Conservation (phyloP, 2,888 invertebrate species). For the Ypsolopha scabrella region DNA sequence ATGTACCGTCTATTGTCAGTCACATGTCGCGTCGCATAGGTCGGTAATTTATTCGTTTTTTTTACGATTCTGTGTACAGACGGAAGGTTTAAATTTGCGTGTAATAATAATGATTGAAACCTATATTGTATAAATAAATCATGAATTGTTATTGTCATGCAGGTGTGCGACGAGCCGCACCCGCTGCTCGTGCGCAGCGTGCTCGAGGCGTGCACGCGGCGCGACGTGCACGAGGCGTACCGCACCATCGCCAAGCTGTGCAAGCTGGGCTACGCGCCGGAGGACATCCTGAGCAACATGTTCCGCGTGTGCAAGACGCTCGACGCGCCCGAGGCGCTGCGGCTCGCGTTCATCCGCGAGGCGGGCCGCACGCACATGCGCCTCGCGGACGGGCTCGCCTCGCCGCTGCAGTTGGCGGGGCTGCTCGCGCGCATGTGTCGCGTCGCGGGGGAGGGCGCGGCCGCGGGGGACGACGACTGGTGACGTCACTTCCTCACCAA, state of each 20-base stretch:
- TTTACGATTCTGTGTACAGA: too few species aligned
- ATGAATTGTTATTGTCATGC: neutral
- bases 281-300: slow-evolving; percentile 96
- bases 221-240: slow-evolving; percentile 88
- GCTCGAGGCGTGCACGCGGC: slow-evolving; percentile 84
- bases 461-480: slow-evolving; percentile 15
- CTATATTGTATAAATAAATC: too few species aligned
- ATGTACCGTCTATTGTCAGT: too few species aligned
- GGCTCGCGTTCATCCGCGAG: slow-evolving; percentile 89
- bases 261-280: slow-evolving; percentile 95
- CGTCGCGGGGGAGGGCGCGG: slow-evolving; percentile 22
- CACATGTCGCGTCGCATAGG: too few species aligned
- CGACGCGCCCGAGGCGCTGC: slow-evolving; percentile 82
- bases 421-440: slow-evolving; percentile 86
- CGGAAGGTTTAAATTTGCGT: too few species aligned
- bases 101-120: too few species aligned
- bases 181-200: slow-evolving; percentile 93
- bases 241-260: slow-evolving; percentile 89
- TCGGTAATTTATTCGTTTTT: too few species aligned
- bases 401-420: slow-evolving; percentile 91
- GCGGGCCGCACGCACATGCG: slow-evolving; percentile 92
- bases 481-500: slow-evolving; percentile 6
- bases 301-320: slow-evolving; percentile 94
- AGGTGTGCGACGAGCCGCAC: slow-evolving; percentile 98
- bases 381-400: slow-evolving; percentile 88